These are phyloP conservation scores for Montipora capitata DNA, from an alignment of 92 coral and sea anemone genomes.

Conservation along the genomic window DNA sequence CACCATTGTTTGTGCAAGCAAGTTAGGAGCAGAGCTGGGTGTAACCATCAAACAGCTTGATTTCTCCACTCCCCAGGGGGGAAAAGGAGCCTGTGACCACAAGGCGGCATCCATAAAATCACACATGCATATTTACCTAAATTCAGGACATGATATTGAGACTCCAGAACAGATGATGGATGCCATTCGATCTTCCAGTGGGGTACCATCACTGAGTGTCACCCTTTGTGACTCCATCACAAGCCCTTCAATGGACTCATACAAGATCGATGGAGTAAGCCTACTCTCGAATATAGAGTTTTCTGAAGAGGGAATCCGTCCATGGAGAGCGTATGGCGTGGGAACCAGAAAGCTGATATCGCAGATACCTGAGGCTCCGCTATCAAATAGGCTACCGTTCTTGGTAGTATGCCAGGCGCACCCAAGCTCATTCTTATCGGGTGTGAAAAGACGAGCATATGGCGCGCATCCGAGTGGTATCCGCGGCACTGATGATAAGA, in stretches of 20 bases:
- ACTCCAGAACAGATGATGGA: constrained; percentile 66
- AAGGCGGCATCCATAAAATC: constrained; percentile 69
- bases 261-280: constrained; percentile 65
- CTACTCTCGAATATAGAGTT: constrained; percentile 40
- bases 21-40: not conserved
- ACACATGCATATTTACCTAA: constrained; percentile 64
- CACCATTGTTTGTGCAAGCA: not conserved
- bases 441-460: constrained; percentile 1
- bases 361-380: not conserved
- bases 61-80: constrained; percentile 39
- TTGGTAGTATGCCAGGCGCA: constrained; percentile 12
- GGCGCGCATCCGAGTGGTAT: not conserved
- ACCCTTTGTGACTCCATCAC: constrained; percentile 59
- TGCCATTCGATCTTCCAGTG: constrained; percentile 70
- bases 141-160: constrained; percentile 69
- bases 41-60: not conserved
- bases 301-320: constrained; percentile 47
- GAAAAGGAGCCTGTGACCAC: constrained; percentile 70
- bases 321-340: constrained; percentile 44
- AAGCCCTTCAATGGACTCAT: constrained; percentile 38
- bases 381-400: constrained; percentile 24
- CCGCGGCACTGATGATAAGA: not conserved
- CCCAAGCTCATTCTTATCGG: constrained; percentile 20
- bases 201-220: constrained; percentile 68
- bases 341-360: constrained; percentile 41